Evolutionary conservation across 1,140 invertebrate genomes (phyloP), one percentile per base, ranked within the genome.

Genomic region (Camponotus floridanus): DNA sequence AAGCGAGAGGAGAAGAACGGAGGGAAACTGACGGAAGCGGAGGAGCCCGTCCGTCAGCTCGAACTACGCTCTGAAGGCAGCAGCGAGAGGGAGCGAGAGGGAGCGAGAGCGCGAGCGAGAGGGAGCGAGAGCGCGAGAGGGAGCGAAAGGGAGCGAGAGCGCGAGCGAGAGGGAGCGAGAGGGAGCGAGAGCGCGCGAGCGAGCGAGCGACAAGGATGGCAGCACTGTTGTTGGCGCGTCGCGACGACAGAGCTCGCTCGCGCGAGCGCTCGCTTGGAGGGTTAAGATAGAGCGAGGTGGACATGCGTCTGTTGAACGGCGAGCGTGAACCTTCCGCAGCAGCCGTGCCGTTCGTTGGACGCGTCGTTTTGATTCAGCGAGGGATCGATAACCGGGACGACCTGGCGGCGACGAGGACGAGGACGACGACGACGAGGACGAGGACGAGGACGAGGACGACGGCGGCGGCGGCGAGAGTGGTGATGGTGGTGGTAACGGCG

Each of bases 301-400:
- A 87, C 84, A 88, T 89, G 86, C 79, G 76, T 91, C 87, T 89
- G 33, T 15, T 45, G 39, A 48, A 13, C 76, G 86, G 31, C 76
- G 80, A 70, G 42, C 65, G 65, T 86, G 88, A 88, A 90, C 91
- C 90, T 90, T 92, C 83, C 87, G 76, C 21, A 57, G 31, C 31
- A 57, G 36, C n/a, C 36, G 55, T 62, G 76, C 62, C 62, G 74
- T 85, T 91, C 86, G 90, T 91, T 89, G 78, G 76, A 85, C 86
- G 64, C 80, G 88, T 64, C 81, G 85, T 87, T 85, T 91, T 86
- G 85, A 92, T 91, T 92, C 86, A 91, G 85, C 39, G 83, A 76
- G 84, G 70, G 86, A 92, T 92, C 91, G 85, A 92, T 92, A 92
- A 92, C 88, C 87, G 85, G 65, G 84, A 92, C 86, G 59, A 83